Evolutionary conservation across 1,140 invertebrate genomes (phyloP).

Genomic region (Copidosoma floridanum): DNA sequence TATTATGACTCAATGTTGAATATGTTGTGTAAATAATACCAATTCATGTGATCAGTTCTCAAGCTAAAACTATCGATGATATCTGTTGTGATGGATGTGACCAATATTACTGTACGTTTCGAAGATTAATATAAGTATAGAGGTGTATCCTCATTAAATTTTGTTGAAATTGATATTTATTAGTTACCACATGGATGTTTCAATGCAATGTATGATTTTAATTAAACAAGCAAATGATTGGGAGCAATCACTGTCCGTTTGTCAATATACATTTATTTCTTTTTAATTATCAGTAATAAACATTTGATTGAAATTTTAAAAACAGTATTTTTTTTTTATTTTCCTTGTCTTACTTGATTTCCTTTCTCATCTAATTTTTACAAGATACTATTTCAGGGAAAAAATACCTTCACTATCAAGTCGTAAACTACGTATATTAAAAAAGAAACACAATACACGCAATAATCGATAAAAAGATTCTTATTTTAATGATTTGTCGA

Average conservation of each 20-base stretch:
- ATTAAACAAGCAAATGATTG: background rate
- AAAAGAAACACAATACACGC: no score
- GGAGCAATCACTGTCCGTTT: background rate
- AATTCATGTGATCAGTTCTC: constrained; percentile 18
- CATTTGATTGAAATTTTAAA: no score
- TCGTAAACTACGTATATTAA: no score
- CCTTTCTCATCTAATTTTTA: background rate
- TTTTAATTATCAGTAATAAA: constrained; percentile 28
- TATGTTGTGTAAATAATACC: background rate
- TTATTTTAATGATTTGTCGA: no score
- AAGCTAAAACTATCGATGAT: background rate
- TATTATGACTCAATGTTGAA: constrained; percentile 23
- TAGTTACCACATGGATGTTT: no score
- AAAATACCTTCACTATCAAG: no score
- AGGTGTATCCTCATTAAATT: no score
- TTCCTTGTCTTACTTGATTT: background rate
- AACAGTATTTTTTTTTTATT: background rate
- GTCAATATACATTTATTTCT: constrained; percentile 5
- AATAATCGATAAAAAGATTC: no score
- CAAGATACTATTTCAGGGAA: no score
- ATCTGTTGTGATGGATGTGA: constrained; percentile 24
- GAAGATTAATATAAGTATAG: no score
- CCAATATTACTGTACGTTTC: background rate
- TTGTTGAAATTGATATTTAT: background rate
- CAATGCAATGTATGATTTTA: no score